These are phyloP conservation scores for Brachyhypopomus gauderio DNA, from an alignment of 2,113 vertebrate species.

Conservation along the genomic window DNA sequence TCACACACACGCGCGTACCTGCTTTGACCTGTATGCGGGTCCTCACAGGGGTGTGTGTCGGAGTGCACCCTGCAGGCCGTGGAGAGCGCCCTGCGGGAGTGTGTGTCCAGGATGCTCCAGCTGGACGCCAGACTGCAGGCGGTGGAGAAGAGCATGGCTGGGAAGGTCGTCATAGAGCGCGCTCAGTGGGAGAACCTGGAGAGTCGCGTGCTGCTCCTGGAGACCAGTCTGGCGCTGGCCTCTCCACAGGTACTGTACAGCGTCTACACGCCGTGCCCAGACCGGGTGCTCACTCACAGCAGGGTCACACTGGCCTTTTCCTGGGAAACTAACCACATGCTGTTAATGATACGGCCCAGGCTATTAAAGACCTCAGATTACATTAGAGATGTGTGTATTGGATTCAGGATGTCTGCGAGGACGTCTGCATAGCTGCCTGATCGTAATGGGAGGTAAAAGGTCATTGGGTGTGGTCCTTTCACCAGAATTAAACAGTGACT, in stretches of 20 bases:
- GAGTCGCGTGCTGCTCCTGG: constrained; percentile 85
- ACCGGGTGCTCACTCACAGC: too few species aligned
- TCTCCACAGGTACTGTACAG: constrained; percentile 53
- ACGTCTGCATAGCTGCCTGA: too few species aligned
- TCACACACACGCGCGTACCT: background rate
- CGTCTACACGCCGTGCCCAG: background rate
- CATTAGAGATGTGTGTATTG: too few species aligned
- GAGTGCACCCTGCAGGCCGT: constrained; percentile 70
- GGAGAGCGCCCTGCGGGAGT: constrained; percentile 74
- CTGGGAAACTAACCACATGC: too few species aligned
- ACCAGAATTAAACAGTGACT: too few species aligned
- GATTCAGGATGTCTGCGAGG: too few species aligned
- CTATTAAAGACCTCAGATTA: too few species aligned
- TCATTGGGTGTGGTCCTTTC: too few species aligned
- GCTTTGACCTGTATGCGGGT: background rate
- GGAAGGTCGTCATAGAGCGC: constrained; percentile 77
- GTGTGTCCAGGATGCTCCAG: constrained; percentile 75
- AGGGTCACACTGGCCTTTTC: too few species aligned
- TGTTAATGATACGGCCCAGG: too few species aligned
- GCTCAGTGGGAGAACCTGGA: constrained; percentile 86
- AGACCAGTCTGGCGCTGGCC: constrained; percentile 81
- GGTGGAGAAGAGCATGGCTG: constrained; percentile 79
- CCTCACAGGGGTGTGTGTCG: constrained; percentile 63
- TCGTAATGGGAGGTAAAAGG: too few species aligned
- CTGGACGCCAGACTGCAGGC: constrained; percentile 71